Evolutionary conservation across 2,113 vertebrate species (phyloP).

Genomic region (Oncorhynchus keta): DNA sequence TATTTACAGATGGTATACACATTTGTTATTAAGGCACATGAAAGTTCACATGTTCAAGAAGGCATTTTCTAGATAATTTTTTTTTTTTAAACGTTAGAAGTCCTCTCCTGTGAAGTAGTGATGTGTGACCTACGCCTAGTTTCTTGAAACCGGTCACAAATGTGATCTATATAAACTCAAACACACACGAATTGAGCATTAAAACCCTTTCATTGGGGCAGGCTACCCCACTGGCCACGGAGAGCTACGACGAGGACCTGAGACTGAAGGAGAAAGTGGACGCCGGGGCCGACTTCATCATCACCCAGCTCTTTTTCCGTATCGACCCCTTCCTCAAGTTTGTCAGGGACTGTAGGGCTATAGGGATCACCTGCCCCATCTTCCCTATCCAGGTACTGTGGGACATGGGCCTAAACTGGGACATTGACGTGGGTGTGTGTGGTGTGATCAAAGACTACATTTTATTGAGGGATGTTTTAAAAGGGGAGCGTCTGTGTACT

Average conservation of each 20-base stretch:
- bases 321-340: constrained; percentile 86
- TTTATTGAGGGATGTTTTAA: neutral
- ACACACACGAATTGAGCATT: neutral
- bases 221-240: constrained; percentile 93
- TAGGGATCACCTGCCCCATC: constrained; percentile 92
- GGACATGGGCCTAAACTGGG: neutral
- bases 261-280: constrained; percentile 89
- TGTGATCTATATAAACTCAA: too few relatives aligned
- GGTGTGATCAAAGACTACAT: too few relatives aligned
- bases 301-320: constrained; percentile 93
- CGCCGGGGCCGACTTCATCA: constrained; percentile 90
- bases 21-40: too few relatives aligned
- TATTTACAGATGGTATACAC: too few relatives aligned
- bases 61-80: too few relatives aligned
- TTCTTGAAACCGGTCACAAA: too few relatives aligned
- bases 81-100: too few relatives aligned
- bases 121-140: too few relatives aligned
- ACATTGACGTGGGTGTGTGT: too few relatives aligned
- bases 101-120: too few relatives aligned
- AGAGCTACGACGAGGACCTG: constrained; percentile 84
- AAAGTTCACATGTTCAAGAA: too few relatives aligned
- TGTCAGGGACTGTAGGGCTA: constrained; percentile 82
- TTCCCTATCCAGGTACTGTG: constrained; percentile 91
- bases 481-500: neutral
- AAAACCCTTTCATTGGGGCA: constrained; percentile 33